A percentile compares a stretch with the other conserved stretches of the same genome.
These are phyloP conservation scores for Chaenodraco wilsoni DNA, from an alignment of 2,797 vertebrate species.

Conservation along the genomic window DNA sequence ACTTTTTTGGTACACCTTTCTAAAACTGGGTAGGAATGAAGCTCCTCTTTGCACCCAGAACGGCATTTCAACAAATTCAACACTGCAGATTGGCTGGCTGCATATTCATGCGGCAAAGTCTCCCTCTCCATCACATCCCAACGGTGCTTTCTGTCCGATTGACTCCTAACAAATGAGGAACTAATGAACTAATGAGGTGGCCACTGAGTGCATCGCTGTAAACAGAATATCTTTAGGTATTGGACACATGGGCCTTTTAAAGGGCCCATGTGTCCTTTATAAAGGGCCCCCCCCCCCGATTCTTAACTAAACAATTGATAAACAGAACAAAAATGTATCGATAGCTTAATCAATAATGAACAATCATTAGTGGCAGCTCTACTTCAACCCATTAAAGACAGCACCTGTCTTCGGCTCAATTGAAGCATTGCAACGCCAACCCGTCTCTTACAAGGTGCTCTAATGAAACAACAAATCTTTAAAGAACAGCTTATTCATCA, in stretches of 20 bases:
- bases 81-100: neutral
- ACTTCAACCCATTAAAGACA: neutral
- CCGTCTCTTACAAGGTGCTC: constrained; percentile 12
- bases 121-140: constrained; percentile 9
- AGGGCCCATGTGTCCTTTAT: too few species aligned
- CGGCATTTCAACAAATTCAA: neutral
- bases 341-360: neutral
- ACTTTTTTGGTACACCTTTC: neutral
- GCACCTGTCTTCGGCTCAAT: neutral
- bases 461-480: constrained; percentile 36
- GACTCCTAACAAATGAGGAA: neutral
- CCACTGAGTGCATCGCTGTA: neutral
- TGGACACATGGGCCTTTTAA: neutral
- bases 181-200: neutral
- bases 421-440: neutral
- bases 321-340: neutral
- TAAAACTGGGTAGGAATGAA: neutral
- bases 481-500: constrained; percentile 12
- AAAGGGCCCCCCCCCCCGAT: neutral
- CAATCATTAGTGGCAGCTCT: neutral
- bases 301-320: neutral
- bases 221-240: neutral
- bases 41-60: neutral
- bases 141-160: constrained; percentile 9
- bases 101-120: neutral